Evolutionary conservation across 2,888 invertebrate species (phyloP).

Genomic region (Tricholauxania praeusta): DNA sequence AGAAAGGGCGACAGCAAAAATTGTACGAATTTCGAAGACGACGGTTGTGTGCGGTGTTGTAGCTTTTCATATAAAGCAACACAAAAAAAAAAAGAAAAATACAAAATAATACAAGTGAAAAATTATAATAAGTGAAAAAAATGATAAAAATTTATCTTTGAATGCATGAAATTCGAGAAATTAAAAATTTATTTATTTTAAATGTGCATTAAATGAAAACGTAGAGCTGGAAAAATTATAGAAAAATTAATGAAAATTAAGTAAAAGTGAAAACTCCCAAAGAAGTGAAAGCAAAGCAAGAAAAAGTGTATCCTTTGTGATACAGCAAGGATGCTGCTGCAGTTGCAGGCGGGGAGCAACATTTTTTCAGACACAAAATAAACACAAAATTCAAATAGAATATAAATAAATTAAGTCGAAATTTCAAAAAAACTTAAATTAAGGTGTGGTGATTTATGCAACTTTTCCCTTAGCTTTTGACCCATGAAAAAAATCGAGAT

Average conservation of each 20-base stretch:
- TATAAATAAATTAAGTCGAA: conserved; percentile 9
- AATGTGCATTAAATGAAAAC: background rate
- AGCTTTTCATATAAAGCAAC: conserved; percentile 52
- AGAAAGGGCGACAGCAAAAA: conserved; percentile 53
- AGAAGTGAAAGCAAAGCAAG: conserved; percentile 17
- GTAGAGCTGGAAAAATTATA: background rate
- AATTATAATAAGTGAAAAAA: conserved; percentile 21
- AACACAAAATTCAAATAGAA: background rate
- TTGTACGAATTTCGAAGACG: conserved; percentile 67
- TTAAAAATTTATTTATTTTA: no score
- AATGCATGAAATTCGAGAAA: background rate
- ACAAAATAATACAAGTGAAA: conserved; percentile 23
- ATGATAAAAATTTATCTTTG: conserved; percentile 10
- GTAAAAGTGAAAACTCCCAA: conserved; percentile 30
- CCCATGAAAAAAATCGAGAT: conserved; percentile 39
- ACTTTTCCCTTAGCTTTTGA: conserved; percentile 47
- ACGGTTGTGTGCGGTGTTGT: conserved; percentile 65
- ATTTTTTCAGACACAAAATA: background rate
- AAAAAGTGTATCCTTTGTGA: conserved; percentile 34
- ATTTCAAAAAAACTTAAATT: conserved; percentile 50
- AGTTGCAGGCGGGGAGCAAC: background rate
- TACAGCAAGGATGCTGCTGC: conserved; percentile 21
- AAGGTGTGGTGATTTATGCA: conserved; percentile 67
- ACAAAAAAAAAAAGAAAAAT: conserved; percentile 34
- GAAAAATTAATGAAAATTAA: background rate